These are phyloP conservation scores for Craterocephalus amniculus DNA, from an alignment of 2,797 vertebrate genomes.

Conservation along the genomic window DNA sequence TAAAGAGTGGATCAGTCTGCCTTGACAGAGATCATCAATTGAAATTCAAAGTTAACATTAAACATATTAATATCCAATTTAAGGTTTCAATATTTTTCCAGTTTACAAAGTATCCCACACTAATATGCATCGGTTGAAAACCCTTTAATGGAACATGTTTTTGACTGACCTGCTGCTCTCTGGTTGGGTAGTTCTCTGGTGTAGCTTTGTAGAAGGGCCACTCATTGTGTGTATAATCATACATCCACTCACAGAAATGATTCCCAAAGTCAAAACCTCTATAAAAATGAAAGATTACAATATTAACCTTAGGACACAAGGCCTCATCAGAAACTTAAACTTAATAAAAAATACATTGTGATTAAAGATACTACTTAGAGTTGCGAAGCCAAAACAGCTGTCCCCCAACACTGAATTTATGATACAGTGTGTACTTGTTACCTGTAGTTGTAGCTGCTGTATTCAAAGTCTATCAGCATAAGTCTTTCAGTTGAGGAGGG, in stretches of 20 bases:
- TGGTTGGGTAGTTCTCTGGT: constrained; percentile 87
- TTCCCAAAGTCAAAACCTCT: constrained; percentile 97
- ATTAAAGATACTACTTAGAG: neutral
- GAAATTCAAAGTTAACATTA: neutral
- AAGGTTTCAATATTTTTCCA: neutral
- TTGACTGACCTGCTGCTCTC: constrained; percentile 87
- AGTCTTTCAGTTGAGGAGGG: constrained; percentile 76
- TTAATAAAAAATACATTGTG: neutral
- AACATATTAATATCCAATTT: neutral
- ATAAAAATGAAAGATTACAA: neutral
- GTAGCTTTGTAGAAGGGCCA: constrained; percentile 93
- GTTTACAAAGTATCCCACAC: neutral
- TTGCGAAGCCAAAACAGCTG: neutral
- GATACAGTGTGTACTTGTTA: constrained; percentile 44
- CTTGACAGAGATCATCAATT: neutral
- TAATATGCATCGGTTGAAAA: too few species aligned
- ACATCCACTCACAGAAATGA: constrained; percentile 96
- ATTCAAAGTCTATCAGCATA: constrained; percentile 98
- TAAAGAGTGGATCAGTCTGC: neutral
- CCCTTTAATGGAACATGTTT: neutral
- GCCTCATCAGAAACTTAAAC: neutral
- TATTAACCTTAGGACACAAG: neutral
- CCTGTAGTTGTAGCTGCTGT: constrained; percentile 99
- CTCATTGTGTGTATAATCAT: constrained; percentile 88
- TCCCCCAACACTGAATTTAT: neutral